phyloP scores from a whole-genome alignment of 2,888 invertebrate species.

The Perdita meconis region DNA sequence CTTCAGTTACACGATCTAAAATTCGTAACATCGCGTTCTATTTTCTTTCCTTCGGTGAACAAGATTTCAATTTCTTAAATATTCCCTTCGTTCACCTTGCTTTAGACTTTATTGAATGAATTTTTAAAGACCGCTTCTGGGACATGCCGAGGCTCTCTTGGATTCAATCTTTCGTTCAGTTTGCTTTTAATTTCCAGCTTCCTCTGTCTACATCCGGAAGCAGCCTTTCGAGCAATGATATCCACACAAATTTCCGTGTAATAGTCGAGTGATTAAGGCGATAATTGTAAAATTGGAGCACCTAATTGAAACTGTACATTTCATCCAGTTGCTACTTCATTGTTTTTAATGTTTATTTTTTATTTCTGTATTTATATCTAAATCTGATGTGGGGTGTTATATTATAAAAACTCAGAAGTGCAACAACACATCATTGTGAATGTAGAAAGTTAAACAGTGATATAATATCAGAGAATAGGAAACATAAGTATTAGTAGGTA shows the following conservation, averaged over 20 bases:
- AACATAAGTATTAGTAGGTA: no score
- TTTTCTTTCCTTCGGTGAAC: background rate
- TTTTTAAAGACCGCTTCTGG: slow-evolving; percentile 1
- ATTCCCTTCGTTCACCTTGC: slow-evolving; percentile 2
- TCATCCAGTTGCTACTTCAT: no score
- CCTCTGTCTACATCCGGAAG: background rate
- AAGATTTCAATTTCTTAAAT: slow-evolving; percentile 10
- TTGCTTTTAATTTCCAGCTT: background rate
- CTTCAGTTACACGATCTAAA: background rate
- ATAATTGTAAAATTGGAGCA: no score
- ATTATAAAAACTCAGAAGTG: no score
- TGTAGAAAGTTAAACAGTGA: no score
- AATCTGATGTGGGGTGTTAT: no score
- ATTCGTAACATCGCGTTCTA: background rate
- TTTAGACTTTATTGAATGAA: background rate
- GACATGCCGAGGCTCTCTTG: background rate
- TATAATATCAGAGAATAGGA: no score
- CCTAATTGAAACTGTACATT: no score
- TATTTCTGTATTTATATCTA: no score
- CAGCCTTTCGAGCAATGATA: background rate
- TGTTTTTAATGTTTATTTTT: no score
- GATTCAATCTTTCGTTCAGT: background rate
- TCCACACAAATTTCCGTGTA: background rate
- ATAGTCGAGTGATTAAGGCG: no score
- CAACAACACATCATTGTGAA: no score